These are phyloP conservation scores for Cantharis lateralis DNA, from an alignment of 2,888 invertebrate species.

Conservation along the genomic window DNA sequence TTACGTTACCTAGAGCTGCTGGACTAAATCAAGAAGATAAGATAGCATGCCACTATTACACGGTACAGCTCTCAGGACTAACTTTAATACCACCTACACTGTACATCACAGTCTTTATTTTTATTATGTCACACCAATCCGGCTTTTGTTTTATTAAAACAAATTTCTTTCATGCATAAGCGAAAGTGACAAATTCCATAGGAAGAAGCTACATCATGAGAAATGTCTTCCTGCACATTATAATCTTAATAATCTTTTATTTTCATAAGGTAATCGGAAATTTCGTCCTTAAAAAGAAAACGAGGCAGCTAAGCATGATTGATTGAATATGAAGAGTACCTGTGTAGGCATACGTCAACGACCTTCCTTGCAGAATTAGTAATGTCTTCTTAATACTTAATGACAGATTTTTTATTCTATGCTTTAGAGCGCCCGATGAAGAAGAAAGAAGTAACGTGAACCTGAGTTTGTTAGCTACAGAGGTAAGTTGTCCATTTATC, in stretches of 20 bases:
- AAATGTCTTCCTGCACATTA: not conserved
- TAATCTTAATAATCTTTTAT: not conserved
- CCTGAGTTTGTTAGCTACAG: not conserved
- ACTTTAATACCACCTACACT: constrained; percentile 23
- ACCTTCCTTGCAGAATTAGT: not conserved
- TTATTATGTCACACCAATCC: constrained; percentile 9
- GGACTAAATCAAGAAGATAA: constrained; percentile 33
- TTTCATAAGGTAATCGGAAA: not conserved
- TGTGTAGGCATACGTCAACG: not conserved
- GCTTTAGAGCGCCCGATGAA: not conserved
- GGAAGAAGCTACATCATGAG: not conserved
- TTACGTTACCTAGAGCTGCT: constrained; percentile 26
- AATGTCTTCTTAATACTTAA: not conserved
- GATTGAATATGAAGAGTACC: not conserved
- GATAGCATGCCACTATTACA: constrained; percentile 30
- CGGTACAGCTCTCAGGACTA: constrained; percentile 33
- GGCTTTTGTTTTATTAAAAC: constrained; percentile 12
- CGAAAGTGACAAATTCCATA: not conserved
- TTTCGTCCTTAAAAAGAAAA: not conserved
- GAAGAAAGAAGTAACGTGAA: not conserved
- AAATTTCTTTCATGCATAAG: constrained; percentile 4
- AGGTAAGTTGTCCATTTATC: not conserved
- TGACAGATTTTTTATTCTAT: not conserved
- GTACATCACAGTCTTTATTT: constrained; percentile 11
- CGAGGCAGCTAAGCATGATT: not conserved